Conservation (phyloP, 2,888 invertebrate species). For the Ferdinandea cuprea region DNA sequence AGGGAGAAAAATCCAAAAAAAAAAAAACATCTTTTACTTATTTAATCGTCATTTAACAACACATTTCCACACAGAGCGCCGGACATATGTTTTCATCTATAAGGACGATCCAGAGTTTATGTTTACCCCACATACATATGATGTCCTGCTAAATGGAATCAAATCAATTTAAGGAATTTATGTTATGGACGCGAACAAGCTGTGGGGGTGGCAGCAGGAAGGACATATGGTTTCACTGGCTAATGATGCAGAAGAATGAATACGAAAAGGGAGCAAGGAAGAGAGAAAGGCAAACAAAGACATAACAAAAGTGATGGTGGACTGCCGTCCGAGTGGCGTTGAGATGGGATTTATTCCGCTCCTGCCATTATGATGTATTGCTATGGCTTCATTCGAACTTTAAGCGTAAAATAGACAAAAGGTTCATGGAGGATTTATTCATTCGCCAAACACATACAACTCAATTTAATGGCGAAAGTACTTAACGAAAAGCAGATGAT, state of each 20-base stretch:
- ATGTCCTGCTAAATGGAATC: not conserved
- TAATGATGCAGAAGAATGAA: slow-evolving; percentile 45
- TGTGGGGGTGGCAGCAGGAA: not conserved
- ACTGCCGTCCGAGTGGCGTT: not conserved
- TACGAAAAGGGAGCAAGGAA: not conserved
- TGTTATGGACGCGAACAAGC: not conserved
- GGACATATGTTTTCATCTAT: no score
- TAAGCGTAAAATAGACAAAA: not conserved
- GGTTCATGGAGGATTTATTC: not conserved
- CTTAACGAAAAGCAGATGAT: not conserved
- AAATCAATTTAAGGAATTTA: slow-evolving; percentile 7
- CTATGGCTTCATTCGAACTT: slow-evolving; percentile 37
- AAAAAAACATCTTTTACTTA: not conserved
- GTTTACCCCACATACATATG: no score
- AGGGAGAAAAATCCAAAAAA: not conserved
- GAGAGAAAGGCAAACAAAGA: slow-evolving; percentile 3
- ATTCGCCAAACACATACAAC: not conserved
- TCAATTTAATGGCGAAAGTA: not conserved
- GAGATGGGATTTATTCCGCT: slow-evolving; percentile 13
- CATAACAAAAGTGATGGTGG: not conserved
- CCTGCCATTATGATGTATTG: slow-evolving; percentile 31
- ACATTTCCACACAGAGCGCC: no score
- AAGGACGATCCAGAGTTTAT: no score
- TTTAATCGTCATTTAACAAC: not conserved
- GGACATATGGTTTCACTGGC: slow-evolving; percentile 36